phyloP scores from a whole-genome alignment of 1,140 invertebrate species.

The Meloidogyne chitwoodi region DNA sequence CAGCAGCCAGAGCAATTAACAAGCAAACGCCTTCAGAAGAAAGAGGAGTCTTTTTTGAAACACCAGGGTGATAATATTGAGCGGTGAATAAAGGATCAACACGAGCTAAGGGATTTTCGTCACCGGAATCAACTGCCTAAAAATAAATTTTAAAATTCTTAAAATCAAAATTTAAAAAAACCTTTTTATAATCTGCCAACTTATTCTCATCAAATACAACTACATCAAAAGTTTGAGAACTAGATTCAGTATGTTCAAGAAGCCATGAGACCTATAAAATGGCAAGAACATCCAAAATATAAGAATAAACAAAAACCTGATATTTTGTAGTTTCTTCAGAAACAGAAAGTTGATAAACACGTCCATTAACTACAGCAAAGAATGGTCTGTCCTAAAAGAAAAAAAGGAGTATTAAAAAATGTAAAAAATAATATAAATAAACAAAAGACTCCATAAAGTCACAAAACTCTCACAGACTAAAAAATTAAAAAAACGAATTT shows the following conservation, averaged over 20 bases:
- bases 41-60: slow-evolving; percentile 44
- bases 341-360: slow-evolving; percentile 40
- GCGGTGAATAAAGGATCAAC: slow-evolving; percentile 61
- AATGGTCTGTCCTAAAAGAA: slow-evolving; percentile 47
- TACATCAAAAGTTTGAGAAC: slow-evolving; percentile 53
- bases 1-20: slow-evolving; percentile 32
- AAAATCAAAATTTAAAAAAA: slow-evolving; percentile 57
- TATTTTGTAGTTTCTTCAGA: slow-evolving; percentile 58
- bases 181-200: slow-evolving; percentile 45
- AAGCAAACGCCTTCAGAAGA: slow-evolving; percentile 51
- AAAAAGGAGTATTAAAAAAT: slow-evolving; percentile 3
- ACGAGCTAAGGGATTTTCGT: slow-evolving; percentile 38
- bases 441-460: background rate
- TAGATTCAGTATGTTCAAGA: slow-evolving; percentile 39
- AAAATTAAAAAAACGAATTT: background rate
- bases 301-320: slow-evolving; percentile 31
- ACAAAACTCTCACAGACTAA: background rate
- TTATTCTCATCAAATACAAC: slow-evolving; percentile 54
- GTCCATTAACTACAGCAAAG: slow-evolving; percentile 48
- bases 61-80: slow-evolving; percentile 58
- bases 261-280: slow-evolving; percentile 33
- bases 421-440: no score
- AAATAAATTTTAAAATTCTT: slow-evolving; percentile 13
- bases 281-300: background rate
- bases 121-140: slow-evolving; percentile 61